Base-by-base conservation (phyloP, 2,113 vertebrate species). In the Xyliphius kryptos region DNA sequence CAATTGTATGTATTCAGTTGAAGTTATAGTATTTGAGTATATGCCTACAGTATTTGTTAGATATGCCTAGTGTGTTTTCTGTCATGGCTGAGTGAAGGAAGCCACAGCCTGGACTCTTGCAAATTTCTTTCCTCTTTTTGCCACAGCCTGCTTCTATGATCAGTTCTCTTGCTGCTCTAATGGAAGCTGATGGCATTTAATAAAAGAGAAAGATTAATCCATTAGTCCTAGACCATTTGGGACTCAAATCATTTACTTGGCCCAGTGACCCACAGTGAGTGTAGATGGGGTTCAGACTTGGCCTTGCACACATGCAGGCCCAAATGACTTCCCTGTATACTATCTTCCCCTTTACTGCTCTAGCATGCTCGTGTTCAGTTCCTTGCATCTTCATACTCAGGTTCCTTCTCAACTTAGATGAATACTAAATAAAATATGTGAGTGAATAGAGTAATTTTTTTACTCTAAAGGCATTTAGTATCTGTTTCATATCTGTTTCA, bases 121-220 rank as follows among this genome's bases (percentile, higher is more conserved):
- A 71, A 58, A 69, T 69, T 61, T 55, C 50, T 50, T 44, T 40
- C n/a, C n/a, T 69, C 56, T 67, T 62, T 66, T 20, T 69, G 63
- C 65, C 58, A 52, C 44, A 60, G 44, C 49, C 66, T 50, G 53
- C 20, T 52, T 50, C 57, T 66, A 57, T 46, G 54, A 69, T 72
- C 72, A 67, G 57, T 6, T 63, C 58, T 70, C 54, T 50, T 20
- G 57, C 67, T 64, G 56, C 47, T 51, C 48, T 77, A 77, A 77
- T 77, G 21, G 68, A 73, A 62, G 64, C 70, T 65, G 68, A 75
- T 75, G 49, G 70, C 68, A 70, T 71, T 73, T 75, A 75, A 75
- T 75, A 77, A 72, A 52, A 73, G 64, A 50, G 41, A 71, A 66
- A 77, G 76, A 75, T 77, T 77, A 73, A 71, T 60, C 76, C 56